phyloP scores from a whole-genome alignment of 2,797 vertebrate species.

The Fratercula arctica region DNA sequence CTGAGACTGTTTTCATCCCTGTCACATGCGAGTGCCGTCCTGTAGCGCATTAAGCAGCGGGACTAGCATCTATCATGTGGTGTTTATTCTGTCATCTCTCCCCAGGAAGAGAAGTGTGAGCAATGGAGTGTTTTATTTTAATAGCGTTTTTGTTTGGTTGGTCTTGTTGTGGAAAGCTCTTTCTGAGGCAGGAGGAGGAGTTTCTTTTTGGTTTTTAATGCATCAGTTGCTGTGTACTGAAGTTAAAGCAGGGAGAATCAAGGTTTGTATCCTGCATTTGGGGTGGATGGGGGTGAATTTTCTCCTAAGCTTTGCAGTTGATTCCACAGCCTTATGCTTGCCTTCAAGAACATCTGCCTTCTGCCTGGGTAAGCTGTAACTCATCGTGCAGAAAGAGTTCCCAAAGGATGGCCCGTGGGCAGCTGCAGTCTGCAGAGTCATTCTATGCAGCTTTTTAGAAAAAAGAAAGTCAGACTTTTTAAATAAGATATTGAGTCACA shows the following conservation, averaged over 20 bases:
- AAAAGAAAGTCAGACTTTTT: background rate
- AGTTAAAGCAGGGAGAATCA: background rate
- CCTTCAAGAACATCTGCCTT: constrained; percentile 29
- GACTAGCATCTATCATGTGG: constrained; percentile 13
- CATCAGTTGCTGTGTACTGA: fast-evolving
- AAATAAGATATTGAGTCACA: background rate
- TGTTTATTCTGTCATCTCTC: constrained; percentile 53
- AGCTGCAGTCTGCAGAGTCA: background rate
- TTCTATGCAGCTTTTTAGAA: background rate
- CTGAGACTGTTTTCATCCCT: background rate
- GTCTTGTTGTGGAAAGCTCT: background rate
- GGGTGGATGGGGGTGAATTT: background rate
- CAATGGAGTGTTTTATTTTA: constrained; percentile 55
- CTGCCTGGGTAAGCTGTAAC: constrained; percentile 4
- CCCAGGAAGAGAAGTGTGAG: constrained; percentile 32
- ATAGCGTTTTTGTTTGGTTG: background rate
- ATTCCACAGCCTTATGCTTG: constrained; percentile 1
- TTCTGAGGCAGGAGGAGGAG: background rate
- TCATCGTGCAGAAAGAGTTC: background rate
- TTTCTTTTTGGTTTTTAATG: background rate
- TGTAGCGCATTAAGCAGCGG: background rate
- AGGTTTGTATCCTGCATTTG: background rate
- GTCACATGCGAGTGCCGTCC: background rate
- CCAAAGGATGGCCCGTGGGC: background rate
- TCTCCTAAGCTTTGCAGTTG: background rate